A percentile compares a stretch with the other conserved stretches of the same genome.
Conservation (phyloP, 2,797 vertebrate species). For the Brachyalestes nurse region DNA sequence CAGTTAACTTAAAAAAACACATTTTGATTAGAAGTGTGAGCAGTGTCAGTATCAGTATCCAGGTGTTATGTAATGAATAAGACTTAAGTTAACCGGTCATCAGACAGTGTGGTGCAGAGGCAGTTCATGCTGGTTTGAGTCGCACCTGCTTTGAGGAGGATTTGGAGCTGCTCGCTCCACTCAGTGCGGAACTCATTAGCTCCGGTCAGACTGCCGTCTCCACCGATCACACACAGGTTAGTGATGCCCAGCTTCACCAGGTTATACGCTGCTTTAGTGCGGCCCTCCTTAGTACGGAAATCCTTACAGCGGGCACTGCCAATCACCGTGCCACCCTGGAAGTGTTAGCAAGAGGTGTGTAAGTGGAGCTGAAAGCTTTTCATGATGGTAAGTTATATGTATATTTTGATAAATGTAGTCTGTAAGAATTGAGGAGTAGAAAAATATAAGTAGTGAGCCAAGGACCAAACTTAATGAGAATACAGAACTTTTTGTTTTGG, state of each 20-base stretch:
- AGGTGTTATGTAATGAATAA: background rate
- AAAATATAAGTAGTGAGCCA: too few species aligned
- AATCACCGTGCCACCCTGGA: constrained; percentile 92
- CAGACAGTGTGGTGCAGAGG: background rate
- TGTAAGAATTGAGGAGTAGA: too few species aligned
- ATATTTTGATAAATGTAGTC: too few species aligned
- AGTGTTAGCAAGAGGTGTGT: background rate
- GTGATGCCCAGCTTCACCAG: constrained; percentile 91
- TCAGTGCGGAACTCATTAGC: constrained; percentile 90
- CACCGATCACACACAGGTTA: constrained; percentile 95
- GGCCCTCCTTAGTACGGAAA: constrained; percentile 86
- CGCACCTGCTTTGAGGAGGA: constrained; percentile 84
- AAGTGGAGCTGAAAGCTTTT: background rate
- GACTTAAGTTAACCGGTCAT: background rate
- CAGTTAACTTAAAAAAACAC: background rate
- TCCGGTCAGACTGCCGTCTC: constrained; percentile 93
- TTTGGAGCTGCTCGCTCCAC: constrained; percentile 84
- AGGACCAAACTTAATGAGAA: too few species aligned
- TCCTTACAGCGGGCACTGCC: constrained; percentile 93
- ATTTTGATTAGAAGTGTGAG: background rate
- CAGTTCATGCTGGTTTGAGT: background rate
- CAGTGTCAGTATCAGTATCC: background rate
- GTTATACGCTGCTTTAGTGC: constrained; percentile 85
- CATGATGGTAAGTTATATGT: too few species aligned
- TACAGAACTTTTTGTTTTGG: too few species aligned